Evolutionary conservation across 2,113 vertebrate species (phyloP).

Genomic region (Philantomba maxwellii): DNA sequence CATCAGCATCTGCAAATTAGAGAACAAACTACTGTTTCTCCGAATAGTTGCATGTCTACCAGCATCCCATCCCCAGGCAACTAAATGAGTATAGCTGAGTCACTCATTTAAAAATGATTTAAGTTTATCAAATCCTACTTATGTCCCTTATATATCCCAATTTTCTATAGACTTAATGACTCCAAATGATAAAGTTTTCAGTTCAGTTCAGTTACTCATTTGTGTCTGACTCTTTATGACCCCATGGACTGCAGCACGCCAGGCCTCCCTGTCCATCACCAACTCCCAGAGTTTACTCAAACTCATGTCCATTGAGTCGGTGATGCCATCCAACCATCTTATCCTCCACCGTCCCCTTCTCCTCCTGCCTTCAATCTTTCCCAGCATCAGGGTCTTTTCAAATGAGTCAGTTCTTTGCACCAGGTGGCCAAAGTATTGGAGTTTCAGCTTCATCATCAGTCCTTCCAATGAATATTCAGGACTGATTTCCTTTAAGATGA

Average conservation of each 20-base stretch:
- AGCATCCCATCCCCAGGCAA: background rate
- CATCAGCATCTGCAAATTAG: background rate
- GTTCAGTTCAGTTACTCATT: background rate
- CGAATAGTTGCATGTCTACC: background rate
- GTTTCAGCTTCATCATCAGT: background rate
- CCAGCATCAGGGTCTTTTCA: background rate
- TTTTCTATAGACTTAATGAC: conserved; percentile 14
- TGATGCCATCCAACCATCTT: background rate
- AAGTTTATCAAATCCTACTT: conserved; percentile 22
- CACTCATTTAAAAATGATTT: conserved; percentile 4
- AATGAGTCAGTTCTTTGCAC: background rate
- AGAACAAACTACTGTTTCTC: background rate
- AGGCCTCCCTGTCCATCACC: background rate
- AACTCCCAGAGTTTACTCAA: background rate
- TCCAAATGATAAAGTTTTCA: background rate
- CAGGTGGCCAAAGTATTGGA: background rate
- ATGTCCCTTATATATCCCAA: background rate
- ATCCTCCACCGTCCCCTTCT: background rate
- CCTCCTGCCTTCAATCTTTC: background rate
- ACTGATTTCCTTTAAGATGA: background rate
- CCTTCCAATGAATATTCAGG: background rate
- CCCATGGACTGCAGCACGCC: background rate
- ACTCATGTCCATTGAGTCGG: background rate
- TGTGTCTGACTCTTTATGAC: background rate
- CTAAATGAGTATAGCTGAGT: conserved; percentile 20